Evolutionary conservation across 2,113 vertebrate species (phyloP).

Genomic region (Nyctibius bracteatus): DNA sequence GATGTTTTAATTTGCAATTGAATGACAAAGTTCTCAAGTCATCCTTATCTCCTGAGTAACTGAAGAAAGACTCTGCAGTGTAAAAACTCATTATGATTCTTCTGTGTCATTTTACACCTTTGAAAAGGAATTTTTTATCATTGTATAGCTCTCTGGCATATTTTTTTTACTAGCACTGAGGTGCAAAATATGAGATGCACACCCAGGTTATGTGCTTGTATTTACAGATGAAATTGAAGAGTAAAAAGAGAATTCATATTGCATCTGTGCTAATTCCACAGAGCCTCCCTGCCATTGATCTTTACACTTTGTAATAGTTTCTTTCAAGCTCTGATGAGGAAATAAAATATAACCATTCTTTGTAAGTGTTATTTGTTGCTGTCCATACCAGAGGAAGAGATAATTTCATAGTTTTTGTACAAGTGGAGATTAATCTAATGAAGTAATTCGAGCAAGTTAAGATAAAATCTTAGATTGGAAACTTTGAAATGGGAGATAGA

Average conservation of each 20-base stretch:
- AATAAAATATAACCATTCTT: background rate
- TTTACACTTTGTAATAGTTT: background rate
- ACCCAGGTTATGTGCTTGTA: constrained; percentile 2
- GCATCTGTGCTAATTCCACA: background rate
- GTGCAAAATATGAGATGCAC: background rate
- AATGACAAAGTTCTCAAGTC: constrained; percentile 52
- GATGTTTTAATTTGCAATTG: constrained; percentile 58
- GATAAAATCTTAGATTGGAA: background rate
- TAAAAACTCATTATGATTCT: constrained; percentile 29
- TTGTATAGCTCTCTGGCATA: background rate
- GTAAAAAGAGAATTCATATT: background rate
- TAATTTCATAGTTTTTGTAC: background rate
- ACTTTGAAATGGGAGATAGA: background rate
- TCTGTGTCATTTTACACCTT: constrained; percentile 30
- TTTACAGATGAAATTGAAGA: constrained; percentile 28
- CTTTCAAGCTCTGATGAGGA: constrained; percentile 1
- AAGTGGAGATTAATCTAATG: background rate
- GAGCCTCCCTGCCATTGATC: background rate
- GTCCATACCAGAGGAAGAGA: background rate
- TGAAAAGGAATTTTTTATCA: constrained; percentile 3
- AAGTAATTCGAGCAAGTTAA: background rate
- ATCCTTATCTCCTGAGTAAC: constrained; percentile 35
- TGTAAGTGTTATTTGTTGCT: background rate
- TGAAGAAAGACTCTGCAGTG: constrained; percentile 12
- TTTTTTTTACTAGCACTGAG: constrained; percentile 30